These are phyloP conservation scores for Eunapius fragilis DNA, from an alignment of 37 sponge, comb jelly and placozoan genomes.

Conservation along the genomic window DNA sequence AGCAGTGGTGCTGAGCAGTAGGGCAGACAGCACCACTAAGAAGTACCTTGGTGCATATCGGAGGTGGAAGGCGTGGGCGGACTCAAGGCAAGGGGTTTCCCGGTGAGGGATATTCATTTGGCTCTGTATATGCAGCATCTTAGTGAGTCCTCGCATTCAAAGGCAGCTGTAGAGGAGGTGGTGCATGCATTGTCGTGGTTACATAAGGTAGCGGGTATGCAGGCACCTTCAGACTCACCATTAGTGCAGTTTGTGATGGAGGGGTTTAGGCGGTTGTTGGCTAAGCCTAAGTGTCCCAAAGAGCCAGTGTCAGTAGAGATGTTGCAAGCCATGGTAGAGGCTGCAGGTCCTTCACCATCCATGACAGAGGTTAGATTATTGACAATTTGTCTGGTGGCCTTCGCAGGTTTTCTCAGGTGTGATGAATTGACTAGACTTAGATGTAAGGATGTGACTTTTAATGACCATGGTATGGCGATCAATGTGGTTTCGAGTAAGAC, in stretches of 20 bases:
- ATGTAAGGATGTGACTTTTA: constrained; percentile 1
- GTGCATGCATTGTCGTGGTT: constrained; percentile 21
- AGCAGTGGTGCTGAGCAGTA: constrained; percentile 11
- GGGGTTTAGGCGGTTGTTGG: constrained; percentile 8
- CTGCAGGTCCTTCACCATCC: not conserved
- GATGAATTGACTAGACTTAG: constrained; percentile 5
- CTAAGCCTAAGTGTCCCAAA: constrained; percentile 8
- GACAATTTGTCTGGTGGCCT: not conserved
- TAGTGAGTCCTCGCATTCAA: constrained; percentile 11
- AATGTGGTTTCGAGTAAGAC: constrained; percentile 3
- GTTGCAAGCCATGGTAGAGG: not conserved
- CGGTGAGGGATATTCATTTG: not conserved
- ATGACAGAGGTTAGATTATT: not conserved
- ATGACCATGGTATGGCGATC: not conserved
- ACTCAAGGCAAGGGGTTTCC: constrained; percentile 14
- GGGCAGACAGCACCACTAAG: constrained; percentile 30
- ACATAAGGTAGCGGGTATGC: constrained; percentile 4
- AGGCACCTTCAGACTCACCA: not conserved
- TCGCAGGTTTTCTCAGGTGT: not conserved
- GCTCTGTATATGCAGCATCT: constrained; percentile 33
- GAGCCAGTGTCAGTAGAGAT: not conserved
- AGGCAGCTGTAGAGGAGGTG: constrained; percentile 27
- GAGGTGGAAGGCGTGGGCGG: constrained; percentile 41
- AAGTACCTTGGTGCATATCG: constrained; percentile 38
- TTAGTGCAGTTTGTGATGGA: not conserved